phyloP scores from a whole-genome alignment of 2,888 invertebrate species.

The Diploptera punctata region DNA sequence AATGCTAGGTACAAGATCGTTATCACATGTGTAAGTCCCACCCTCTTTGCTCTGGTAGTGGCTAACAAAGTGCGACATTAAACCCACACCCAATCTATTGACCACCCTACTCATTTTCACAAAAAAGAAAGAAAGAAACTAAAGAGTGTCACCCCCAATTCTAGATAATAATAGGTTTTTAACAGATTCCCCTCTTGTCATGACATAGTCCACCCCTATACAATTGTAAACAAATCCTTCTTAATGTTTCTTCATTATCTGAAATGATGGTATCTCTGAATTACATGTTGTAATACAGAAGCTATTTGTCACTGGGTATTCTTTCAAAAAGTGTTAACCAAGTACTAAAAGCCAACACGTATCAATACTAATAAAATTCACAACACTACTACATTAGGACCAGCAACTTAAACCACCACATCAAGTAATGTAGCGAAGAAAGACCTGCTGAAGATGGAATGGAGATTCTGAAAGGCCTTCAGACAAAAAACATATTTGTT shows the following conservation, averaged over 20 bases:
- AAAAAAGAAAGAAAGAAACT: background rate
- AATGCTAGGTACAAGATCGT: background rate
- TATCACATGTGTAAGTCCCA: background rate
- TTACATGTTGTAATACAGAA: too few relatives aligned
- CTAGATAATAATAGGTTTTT: background rate
- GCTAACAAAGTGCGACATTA: background rate
- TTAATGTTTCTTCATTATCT: constrained; percentile 5
- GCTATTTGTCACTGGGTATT: too few relatives aligned
- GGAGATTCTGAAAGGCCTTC: too few relatives aligned
- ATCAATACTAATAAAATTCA: too few relatives aligned
- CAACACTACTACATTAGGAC: too few relatives aligned
- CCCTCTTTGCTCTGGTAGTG: background rate
- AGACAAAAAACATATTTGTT: too few relatives aligned
- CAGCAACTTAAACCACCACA: too few relatives aligned
- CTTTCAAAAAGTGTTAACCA: too few relatives aligned
- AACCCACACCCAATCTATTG: background rate
- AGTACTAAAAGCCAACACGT: too few relatives aligned
- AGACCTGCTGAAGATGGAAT: too few relatives aligned
- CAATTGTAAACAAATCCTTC: background rate
- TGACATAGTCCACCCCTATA: too few relatives aligned
- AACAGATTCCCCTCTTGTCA: background rate
- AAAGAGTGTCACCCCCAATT: background rate
- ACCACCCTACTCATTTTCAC: background rate
- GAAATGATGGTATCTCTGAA: background rate
- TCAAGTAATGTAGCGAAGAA: too few relatives aligned